Percentiles rank a stretch among this genome's conserved stretches.
These are phyloP conservation scores for Taenaris catops DNA, from an alignment of 2,888 invertebrate genomes.

Conservation along the genomic window DNA sequence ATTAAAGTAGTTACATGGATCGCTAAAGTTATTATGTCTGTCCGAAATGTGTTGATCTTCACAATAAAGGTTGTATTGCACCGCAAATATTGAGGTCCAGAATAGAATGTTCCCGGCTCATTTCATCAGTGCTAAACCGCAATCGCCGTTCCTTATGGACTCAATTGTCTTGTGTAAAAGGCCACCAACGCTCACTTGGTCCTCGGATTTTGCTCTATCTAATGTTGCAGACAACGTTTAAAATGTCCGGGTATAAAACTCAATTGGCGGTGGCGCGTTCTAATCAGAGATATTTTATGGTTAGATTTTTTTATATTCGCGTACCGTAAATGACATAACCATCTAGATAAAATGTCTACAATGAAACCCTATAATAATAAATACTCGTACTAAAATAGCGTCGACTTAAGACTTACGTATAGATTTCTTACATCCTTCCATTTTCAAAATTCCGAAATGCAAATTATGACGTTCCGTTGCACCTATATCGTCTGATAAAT, in stretches of 20 bases:
- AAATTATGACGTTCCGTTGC: no score
- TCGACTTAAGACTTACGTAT: no score
- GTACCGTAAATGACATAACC: no score
- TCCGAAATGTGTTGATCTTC: conserved; percentile 52
- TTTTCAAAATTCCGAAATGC: no score
- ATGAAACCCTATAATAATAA: no score
- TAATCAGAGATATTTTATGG: conserved; percentile 30
- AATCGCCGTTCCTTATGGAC: conserved; percentile 50
- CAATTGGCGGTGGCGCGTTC: conserved; percentile 23
- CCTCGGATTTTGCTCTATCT: conserved; percentile 23
- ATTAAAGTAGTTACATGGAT: conserved; percentile 19
- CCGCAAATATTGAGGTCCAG: conserved; percentile 62
- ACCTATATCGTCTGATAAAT: no score
- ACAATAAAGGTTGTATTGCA: conserved; percentile 69
- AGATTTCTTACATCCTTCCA: no score
- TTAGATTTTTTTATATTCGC: conserved; percentile 30
- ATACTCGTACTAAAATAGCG: no score
- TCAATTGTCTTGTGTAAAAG: conserved; percentile 59
- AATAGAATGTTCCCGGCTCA: conserved; percentile 51
- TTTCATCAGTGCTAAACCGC: conserved; percentile 59
- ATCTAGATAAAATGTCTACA: no score
- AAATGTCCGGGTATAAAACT: conserved; percentile 29
- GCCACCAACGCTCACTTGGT: conserved; percentile 29
- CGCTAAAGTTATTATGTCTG: conserved; percentile 35
- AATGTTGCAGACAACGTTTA: conserved; percentile 30